Base-by-base conservation (phyloP, 2,888 invertebrate genomes). In the Athalia circularis region DNA sequence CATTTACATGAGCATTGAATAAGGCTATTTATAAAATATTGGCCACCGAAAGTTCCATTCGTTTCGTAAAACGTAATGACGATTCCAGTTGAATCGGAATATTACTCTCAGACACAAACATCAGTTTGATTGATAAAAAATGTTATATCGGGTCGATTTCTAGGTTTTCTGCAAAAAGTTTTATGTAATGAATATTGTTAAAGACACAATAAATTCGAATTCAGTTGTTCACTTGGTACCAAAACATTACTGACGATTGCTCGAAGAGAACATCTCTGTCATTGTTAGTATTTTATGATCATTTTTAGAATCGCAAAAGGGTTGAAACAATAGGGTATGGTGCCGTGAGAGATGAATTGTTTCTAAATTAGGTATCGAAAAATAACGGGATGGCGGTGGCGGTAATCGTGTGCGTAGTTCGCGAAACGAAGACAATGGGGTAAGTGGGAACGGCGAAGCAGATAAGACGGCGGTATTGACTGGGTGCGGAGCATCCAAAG, bases 401-500 rank as follows among this genome's bases (percentile, higher is more conserved):
- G 2, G 29, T 29, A 47, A 9, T 7, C 11, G 52, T 52, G 11
- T 11, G 52, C 1, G 52, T 11, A 52, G 11, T 11, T 7, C 3
- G 52, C 13, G 50, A 11, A 67, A 50, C 15, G 29, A 29, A 29
- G 29, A 29, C 29, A 29, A 29, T 29, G 29, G 29, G 29, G 29
- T 2, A 29, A 29, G 29, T 29, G 29, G 29, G 29, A 74, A 77
- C 74, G 74, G 54, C 67, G 74, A 59, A 65, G 79, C 81, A 68
- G 79, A 80, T 81, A 83, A 81, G 72, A 59, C 72, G 59, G 82
- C 80, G 78, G 83, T 68, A 81, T 85, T 82, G 85, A 85, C 85
- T 85, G 80, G 29, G 83, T 81, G 83, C 80, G 59, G 13, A 80
- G 81, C 81, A 81, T 80, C 81, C 80, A 83, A 81, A 83, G 84